Evolutionary conservation across 2,113 vertebrate genomes (phyloP), one percentile per base, ranked within the genome.

Genomic region (Gobio gobio): DNA sequence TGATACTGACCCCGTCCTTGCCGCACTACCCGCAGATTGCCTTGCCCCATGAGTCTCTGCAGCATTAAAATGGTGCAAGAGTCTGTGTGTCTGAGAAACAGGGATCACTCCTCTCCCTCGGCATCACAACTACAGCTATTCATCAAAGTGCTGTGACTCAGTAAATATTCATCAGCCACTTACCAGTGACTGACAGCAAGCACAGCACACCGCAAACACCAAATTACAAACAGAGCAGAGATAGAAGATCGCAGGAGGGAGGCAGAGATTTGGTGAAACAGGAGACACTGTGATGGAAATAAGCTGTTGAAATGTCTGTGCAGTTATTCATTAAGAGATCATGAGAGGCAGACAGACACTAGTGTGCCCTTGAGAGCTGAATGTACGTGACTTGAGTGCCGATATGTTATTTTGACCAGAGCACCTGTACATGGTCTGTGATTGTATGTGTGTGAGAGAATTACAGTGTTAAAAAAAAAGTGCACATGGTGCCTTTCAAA

Each of bases 121-220:
- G 54, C 80, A 76, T 87, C 63, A 36, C 61, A 64, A 58, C 26
- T 83, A 45, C 49, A 47, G 66, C 58, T 49, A 75, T 85, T 84
- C 68, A 72, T 88, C 85, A 77, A 66, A 63, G 83, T 83, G 54
- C 75, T 73, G 29, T 72, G 79, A 20, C 80, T 88, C 43, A 82
- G 83, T 86, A 81, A 89, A 87, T 86, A 85, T 86, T 85, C 79
- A 86, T 70, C 80, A 88, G 70, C 59, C 80, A 72, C 76, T 86
- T 83, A 54, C 49, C 70, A 72, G 73, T 83, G 79, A 86, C 22
- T 82, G 89, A 81, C 64, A 75, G 78, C n/a, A 59, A 68, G 36
- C 78, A 33, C 49, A n/a, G 47, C 36, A 45, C 18, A 40, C 68
- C 82, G 47, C 72, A 61, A 59, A 68, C 70, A 36, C 64, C 54